Evolutionary conservation across 2,113 vertebrate species (phyloP).

Genomic region (Otocyon megalotis): DNA sequence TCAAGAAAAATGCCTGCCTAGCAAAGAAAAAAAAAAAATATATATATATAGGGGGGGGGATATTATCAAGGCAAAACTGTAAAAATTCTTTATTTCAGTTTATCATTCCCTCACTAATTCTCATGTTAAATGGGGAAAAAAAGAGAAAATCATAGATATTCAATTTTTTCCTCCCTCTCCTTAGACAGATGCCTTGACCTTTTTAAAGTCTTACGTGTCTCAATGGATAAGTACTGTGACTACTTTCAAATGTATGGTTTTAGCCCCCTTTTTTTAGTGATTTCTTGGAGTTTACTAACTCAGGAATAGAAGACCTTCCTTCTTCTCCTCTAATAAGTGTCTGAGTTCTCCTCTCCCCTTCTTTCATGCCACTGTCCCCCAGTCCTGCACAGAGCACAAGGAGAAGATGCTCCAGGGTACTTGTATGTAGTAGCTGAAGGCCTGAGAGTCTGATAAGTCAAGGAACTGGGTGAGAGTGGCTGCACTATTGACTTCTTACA

Average conservation of each 20-base stretch:
- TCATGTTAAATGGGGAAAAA: constrained; percentile 1
- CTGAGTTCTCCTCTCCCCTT: neutral
- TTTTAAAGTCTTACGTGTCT: neutral
- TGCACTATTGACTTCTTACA: neutral
- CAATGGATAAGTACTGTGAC: neutral
- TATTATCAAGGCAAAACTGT: constrained; percentile 55
- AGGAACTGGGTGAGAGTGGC: neutral
- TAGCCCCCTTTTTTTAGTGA: neutral
- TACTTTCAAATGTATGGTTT: neutral
- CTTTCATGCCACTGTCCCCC: no score
- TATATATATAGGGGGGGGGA: neutral
- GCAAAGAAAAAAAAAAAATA: neutral
- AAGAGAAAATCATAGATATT: neutral
- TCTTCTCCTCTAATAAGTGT: neutral
- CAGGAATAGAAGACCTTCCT: neutral
- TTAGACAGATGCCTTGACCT: neutral
- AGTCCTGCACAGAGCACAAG: neutral
- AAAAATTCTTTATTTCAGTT: constrained; percentile 49
- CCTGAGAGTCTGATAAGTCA: neutral
- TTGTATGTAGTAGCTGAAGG: neutral
- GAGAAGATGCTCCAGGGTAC: neutral
- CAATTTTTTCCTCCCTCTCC: neutral
- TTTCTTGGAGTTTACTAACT: neutral
- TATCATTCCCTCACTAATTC: constrained; percentile 6
- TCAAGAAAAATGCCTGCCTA: constrained; percentile 12